phyloP scores from a whole-genome alignment of 2,888 invertebrate species.

The Sphecodes monilicornis region DNA sequence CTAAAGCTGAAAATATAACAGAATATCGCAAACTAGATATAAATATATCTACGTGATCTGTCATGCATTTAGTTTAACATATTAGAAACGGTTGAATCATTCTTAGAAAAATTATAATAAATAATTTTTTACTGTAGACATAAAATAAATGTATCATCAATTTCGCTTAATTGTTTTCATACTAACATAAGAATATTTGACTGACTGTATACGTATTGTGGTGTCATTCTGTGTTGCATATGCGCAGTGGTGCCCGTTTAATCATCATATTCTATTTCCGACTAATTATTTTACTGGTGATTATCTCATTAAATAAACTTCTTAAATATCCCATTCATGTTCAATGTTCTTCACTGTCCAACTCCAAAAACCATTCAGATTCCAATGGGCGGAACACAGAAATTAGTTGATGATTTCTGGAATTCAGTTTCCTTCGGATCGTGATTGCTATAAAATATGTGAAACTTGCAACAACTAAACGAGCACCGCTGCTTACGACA shows the following conservation, averaged over 20 bases:
- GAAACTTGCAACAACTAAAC: neutral
- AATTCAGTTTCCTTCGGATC: neutral
- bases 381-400: neutral
- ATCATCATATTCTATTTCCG: neutral
- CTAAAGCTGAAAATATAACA: constrained; percentile 11
- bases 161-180: neutral
- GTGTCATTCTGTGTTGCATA: neutral
- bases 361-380: neutral
- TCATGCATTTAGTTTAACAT: constrained; percentile 6
- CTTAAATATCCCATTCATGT: neutral
- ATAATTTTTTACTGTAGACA: constrained; percentile 37
- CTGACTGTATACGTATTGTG: constrained; percentile 2
- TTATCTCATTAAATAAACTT: neutral
- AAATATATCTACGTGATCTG: constrained; percentile 9
- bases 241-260: neutral
- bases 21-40: constrained; percentile 10
- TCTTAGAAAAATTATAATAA: constrained; percentile 45
- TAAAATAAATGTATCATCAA: constrained; percentile 21
- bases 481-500: neutral
- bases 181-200: constrained; percentile 7
- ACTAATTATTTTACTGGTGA: neutral
- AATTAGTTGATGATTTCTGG: neutral
- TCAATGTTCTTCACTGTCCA: neutral
- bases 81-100: neutral
- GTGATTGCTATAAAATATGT: neutral